Conservation (phyloP, 2,797 vertebrate genomes). For the Rachycentron canadum region DNA sequence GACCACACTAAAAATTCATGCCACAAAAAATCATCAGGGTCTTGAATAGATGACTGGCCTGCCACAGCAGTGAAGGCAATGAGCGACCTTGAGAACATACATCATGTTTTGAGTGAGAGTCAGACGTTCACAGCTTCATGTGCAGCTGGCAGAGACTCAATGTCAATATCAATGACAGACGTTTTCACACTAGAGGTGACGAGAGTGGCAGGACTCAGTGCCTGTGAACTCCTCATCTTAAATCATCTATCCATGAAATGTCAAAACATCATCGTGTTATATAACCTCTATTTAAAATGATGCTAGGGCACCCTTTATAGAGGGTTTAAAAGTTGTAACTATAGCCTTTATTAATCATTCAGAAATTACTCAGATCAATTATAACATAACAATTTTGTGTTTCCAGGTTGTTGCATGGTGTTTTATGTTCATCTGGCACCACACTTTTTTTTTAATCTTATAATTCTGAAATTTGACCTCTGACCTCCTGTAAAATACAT, state of each 20-base stretch:
- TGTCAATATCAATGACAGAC: conserved; percentile 30
- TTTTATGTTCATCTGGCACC: neutral
- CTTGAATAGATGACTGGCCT: neutral
- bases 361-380: neutral
- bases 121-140: conserved; percentile 29
- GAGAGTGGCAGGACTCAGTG: conserved; percentile 26
- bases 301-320: neutral
- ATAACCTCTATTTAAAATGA: neutral
- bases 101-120: conserved; percentile 2
- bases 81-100: conserved; percentile 18
- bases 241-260: neutral
- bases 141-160: conserved; percentile 12
- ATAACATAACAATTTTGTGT: neutral
- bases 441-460: neutral
- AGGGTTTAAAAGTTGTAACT: neutral
- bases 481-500: neutral
- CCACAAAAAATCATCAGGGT: neutral
- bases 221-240: conserved; percentile 22
- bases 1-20: conserved; percentile 12
- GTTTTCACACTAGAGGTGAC: conserved; percentile 48
- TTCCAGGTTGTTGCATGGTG: neutral
- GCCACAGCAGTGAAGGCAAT: neutral
- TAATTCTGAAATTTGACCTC: neutral
- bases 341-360: neutral
- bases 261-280: neutral